phyloP scores from a whole-genome alignment of 2,113 vertebrate genomes.

The Podarcis raffonei region DNA sequence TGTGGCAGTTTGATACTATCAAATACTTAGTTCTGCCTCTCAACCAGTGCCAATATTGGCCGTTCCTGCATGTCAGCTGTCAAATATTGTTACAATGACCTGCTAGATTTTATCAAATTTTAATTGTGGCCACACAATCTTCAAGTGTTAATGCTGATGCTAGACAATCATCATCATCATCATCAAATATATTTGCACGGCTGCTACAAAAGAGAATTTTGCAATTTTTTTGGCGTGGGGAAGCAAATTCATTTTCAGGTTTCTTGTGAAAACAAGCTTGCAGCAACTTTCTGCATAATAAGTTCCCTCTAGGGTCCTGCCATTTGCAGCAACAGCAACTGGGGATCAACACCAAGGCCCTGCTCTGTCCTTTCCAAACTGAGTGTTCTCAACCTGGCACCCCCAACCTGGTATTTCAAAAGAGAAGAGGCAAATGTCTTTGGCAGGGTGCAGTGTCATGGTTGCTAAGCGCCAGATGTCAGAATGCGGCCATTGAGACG shows the following conservation, averaged over 20 bases:
- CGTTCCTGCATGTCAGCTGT: neutral
- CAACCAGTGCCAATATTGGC: neutral
- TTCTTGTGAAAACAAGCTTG: neutral
- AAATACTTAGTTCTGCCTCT: neutral
- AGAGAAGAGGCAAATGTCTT: slow-evolving; percentile 60
- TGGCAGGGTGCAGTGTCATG: slow-evolving; percentile 54
- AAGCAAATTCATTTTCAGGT: neutral
- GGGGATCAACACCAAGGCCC: slow-evolving; percentile 44
- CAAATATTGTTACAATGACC: neutral
- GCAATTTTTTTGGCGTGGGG: too few species aligned
- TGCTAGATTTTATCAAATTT: neutral
- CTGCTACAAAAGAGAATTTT: neutral
- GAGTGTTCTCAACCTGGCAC: slow-evolving; percentile 42
- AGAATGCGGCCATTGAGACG: slow-evolving; percentile 48
- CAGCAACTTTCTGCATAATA: slow-evolving; percentile 50
- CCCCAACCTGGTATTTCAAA: slow-evolving; percentile 65
- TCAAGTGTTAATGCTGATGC: neutral
- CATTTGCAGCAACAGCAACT: slow-evolving; percentile 53
- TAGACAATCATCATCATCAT: neutral
- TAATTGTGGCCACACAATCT: neutral
- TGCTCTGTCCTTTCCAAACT: slow-evolving; percentile 34
- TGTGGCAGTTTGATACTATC: neutral
- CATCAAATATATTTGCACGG: neutral
- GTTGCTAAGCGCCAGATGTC: slow-evolving; percentile 53
- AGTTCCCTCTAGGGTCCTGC: slow-evolving; percentile 43